These are phyloP conservation scores for Onthophagus sagittarius DNA, from an alignment of 2,888 invertebrate genomes.

Conservation along the genomic window DNA sequence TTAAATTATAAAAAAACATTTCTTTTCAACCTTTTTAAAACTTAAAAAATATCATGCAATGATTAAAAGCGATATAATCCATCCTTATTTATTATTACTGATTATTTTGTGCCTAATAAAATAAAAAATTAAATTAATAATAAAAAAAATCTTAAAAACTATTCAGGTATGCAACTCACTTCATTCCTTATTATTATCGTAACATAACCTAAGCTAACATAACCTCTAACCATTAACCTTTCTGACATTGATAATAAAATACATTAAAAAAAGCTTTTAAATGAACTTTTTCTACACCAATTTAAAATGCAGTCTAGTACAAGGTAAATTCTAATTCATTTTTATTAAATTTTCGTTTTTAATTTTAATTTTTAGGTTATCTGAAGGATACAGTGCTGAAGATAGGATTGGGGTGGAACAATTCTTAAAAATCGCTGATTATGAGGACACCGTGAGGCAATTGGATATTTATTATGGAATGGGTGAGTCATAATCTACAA, in stretches of 20 bases:
- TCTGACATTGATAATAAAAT: background rate
- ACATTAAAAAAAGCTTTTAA: background rate
- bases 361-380: background rate
- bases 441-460: conserved; percentile 86
- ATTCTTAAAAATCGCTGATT: conserved; percentile 77
- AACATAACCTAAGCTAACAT: background rate
- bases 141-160: no score
- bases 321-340: background rate
- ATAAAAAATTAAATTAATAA: no score
- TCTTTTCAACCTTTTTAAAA: no score
- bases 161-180: no score
- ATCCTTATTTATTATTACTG: no score
- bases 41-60: no score
- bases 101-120: no score
- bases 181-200: no score
- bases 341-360: background rate
- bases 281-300: background rate
- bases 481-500: conserved; percentile 54
- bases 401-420: conserved; percentile 71
- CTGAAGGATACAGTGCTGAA: conserved; percentile 45
- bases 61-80: no score
- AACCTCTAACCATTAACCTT: conserved; percentile 1
- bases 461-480: conserved; percentile 92
- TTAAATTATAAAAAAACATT: no score
- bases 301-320: background rate